Conservation (phyloP, 2,888 invertebrate species). For the Clunio marinus region DNA sequence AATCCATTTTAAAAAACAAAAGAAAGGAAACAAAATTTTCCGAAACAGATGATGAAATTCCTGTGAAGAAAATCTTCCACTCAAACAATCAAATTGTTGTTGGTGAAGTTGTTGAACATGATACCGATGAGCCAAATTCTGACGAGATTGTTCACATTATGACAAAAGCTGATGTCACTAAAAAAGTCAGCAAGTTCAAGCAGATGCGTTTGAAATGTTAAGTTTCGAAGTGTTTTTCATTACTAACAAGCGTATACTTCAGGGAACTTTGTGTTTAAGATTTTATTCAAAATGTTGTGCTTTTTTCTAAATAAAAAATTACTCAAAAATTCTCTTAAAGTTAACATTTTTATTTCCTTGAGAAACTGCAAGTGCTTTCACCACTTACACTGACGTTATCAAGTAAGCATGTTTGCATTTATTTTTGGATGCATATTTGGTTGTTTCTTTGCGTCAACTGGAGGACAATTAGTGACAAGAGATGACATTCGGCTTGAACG, state of each 20-base stretch:
- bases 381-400: background rate
- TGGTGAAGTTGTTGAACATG: slow-evolving; percentile 25
- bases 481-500: slow-evolving; percentile 46
- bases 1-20: slow-evolving; percentile 20
- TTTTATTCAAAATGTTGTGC: no score
- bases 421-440: slow-evolving; percentile 42
- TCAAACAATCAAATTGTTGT: background rate
- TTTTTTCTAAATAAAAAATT: background rate
- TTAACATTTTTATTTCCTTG: background rate
- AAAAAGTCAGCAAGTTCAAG: slow-evolving; percentile 25
- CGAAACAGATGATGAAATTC: background rate
- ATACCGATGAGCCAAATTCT: background rate
- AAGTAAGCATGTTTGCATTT: background rate
- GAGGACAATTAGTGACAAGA: slow-evolving; percentile 49
- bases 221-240: background rate
- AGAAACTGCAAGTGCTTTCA: background rate
- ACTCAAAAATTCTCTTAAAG: background rate
- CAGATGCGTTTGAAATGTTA: slow-evolving; percentile 21
- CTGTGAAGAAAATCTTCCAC: slow-evolving; percentile 12
- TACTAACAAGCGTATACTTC: background rate
- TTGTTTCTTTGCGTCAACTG: slow-evolving; percentile 45
- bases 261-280: background rate
- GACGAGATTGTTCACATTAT: background rate
- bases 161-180: background rate
- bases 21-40: background rate